These are phyloP conservation scores for Eristalinus sepulchralis DNA, from an alignment of 2,888 invertebrate species.

Conservation along the genomic window DNA sequence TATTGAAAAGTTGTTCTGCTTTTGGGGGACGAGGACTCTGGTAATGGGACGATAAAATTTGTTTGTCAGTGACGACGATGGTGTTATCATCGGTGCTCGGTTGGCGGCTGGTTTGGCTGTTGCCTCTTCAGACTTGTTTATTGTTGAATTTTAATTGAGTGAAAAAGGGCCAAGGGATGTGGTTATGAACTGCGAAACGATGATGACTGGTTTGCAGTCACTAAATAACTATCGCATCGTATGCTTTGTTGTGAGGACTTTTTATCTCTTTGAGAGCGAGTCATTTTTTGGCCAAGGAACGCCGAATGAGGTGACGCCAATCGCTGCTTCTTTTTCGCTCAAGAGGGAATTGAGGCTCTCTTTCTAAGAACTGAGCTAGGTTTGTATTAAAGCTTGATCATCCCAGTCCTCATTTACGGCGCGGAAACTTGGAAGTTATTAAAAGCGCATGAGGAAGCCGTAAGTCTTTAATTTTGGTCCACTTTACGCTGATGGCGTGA, in stretches of 20 bases:
- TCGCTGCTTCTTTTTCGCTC: too few relatives aligned
- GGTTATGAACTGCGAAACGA: background rate
- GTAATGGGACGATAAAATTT: conserved; percentile 58
- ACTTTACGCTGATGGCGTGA: too few relatives aligned
- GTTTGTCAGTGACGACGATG: conserved; percentile 26
- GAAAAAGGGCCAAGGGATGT: background rate
- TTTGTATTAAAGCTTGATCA: too few relatives aligned
- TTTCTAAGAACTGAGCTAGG: too few relatives aligned
- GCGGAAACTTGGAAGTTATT: too few relatives aligned
- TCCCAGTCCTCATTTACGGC: too few relatives aligned
- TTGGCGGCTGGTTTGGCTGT: background rate
- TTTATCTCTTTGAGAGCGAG: background rate
- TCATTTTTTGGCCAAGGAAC: too few relatives aligned
- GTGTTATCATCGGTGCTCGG: conserved; percentile 10
- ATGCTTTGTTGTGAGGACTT: background rate
- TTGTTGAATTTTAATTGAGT: background rate
- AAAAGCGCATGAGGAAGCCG: too few relatives aligned
- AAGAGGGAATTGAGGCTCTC: too few relatives aligned
- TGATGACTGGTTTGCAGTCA: background rate
- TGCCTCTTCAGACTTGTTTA: background rate
- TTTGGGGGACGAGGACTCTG: background rate
- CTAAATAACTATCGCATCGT: background rate
- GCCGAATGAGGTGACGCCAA: too few relatives aligned
- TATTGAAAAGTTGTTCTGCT: conserved; percentile 52
- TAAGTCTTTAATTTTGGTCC: too few relatives aligned